Base-by-base conservation (phyloP, 2,113 vertebrate genomes). In the Cottus gobio region DNA sequence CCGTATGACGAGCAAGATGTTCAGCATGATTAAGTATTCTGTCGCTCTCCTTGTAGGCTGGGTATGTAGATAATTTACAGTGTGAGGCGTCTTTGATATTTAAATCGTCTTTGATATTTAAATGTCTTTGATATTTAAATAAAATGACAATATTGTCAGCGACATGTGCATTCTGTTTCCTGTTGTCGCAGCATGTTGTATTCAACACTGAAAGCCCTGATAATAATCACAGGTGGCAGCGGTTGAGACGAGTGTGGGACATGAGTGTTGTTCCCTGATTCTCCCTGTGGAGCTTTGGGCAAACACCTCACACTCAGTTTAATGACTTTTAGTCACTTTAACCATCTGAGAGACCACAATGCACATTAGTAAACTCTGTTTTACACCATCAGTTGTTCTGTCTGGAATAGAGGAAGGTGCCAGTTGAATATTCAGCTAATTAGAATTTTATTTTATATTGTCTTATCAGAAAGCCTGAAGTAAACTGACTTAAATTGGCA, bases 211-310 rank as follows among this genome's bases (percentile, higher is more conserved):
- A 69, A 77, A 70, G n/a, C 4, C 30, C n/a, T 61, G 67, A 69
- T 65, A 48, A 46, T 75, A 68, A 75, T 85, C 72, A 78, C 48
- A 48, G 30, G 64, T 73, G 64, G 69, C 60, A 77, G 56, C 11
- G 13, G 26, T n/a, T 62, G 8, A 56, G 57, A 70, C 16, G 58
- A 73, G 65, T 62, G 60, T 50, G n/a, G 22, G 39, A 70, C 60
- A 56, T 54, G 12, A 39, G 8, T 39, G n/a, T 46, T 61, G 54
- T 72, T 65, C 48, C 18, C n/a, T 13, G 0, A 22, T 60, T 73
- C 16, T 46, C 44, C 44, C 44, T 46, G 44, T 46, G 44, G 16
- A 18, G 71, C 44, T 60, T 57, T 12, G 60, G 22, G 15, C 22
- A 22, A 65, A 58, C 68, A 71, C 24, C 63, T 70, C 13, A 66